phyloP scores from a whole-genome alignment of 2,888 invertebrate species.

The Gisinianus flammeolus region DNA sequence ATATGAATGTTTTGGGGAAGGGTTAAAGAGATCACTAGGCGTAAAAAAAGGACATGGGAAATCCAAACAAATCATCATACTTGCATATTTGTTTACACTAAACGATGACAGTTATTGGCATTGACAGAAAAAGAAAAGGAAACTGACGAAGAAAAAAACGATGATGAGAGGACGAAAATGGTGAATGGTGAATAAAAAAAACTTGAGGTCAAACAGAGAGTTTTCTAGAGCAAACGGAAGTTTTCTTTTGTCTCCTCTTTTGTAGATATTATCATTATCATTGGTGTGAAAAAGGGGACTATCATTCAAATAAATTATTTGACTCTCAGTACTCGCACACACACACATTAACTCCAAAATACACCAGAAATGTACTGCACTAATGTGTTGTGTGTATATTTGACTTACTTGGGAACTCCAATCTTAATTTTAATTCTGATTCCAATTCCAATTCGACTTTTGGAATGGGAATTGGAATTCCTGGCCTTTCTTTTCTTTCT shows the following conservation, averaged over 20 bases:
- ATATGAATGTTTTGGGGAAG: no score
- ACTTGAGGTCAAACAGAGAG: conserved; percentile 17
- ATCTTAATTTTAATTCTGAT: neutral
- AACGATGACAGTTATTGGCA: neutral
- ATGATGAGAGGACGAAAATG: neutral
- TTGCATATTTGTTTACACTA: no score
- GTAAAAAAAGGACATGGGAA: no score
- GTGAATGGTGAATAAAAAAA: neutral
- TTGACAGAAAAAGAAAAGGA: neutral
- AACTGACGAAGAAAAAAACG: neutral
- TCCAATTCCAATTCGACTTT: neutral
- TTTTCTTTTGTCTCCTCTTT: neutral
- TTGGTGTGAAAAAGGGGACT: conserved; percentile 15
- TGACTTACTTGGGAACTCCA: no score
- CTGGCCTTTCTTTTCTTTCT: neutral
- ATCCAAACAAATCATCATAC: no score
- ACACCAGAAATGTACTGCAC: no score
- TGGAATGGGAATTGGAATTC: neutral
- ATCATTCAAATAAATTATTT: conserved; percentile 10
- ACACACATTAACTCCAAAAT: no score
- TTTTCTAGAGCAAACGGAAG: conserved; percentile 34
- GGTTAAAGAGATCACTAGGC: no score
- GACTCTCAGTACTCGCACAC: neutral
- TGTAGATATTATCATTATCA: neutral
- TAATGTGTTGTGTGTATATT: no score